Evolutionary conservation across 2,797 vertebrate genomes (phyloP).

Genomic region (Platyrinchus mystaceus): DNA sequence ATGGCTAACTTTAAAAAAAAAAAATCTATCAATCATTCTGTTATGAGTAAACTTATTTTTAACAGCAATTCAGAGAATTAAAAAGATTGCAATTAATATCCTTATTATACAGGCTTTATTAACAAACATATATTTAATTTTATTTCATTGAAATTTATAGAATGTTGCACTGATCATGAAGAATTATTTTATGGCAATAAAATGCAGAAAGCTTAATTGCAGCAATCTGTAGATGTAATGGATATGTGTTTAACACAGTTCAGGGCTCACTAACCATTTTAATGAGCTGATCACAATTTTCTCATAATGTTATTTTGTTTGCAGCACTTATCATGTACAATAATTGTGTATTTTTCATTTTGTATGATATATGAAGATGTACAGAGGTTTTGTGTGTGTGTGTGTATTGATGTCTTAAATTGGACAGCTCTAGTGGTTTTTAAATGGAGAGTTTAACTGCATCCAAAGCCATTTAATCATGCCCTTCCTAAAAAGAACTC

Average conservation of each 20-base stretch:
- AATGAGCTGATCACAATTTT: conserved; percentile 46
- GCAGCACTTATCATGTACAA: neutral
- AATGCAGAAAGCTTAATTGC: conserved; percentile 24
- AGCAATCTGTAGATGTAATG: conserved; percentile 7
- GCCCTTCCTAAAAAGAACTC: neutral
- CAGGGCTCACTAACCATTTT: conserved; percentile 62
- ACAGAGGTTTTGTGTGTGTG: neutral
- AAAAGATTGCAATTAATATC: neutral
- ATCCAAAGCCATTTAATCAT: neutral
- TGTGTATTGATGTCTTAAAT: neutral
- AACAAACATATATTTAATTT: neutral
- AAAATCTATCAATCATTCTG: too few relatives aligned
- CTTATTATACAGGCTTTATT: neutral
- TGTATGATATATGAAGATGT: neutral
- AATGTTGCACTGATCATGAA: neutral
- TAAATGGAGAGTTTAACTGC: neutral
- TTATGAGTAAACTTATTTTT: too few relatives aligned
- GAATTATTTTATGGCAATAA: conserved; percentile 11
- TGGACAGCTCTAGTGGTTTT: neutral
- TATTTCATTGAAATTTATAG: neutral
- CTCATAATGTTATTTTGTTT: neutral
- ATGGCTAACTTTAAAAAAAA: neutral
- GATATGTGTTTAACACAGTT: conserved; percentile 43
- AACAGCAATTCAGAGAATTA: neutral
- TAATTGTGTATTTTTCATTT: conserved; percentile 4